These are phyloP conservation scores for Neocrepidodera transversa DNA, from an alignment of 2,888 invertebrate genomes.

Conservation along the genomic window DNA sequence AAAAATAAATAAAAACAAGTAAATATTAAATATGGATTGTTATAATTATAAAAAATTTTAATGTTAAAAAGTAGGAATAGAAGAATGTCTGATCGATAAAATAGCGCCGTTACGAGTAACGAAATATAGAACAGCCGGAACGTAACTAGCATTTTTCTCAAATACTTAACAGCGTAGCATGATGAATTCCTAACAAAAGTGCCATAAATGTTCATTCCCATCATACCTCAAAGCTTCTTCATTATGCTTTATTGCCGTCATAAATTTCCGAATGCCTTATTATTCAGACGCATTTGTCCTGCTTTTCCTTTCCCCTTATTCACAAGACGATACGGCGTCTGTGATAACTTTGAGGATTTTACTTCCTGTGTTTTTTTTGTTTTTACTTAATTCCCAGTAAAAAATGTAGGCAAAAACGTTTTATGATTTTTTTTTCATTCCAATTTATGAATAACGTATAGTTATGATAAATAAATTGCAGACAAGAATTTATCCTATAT, in stretches of 20 bases:
- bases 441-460: no score
- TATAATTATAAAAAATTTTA: no score
- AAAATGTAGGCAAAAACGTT: no score
- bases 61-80: not conserved
- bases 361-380: not conserved
- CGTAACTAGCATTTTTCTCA: slow-evolving; percentile 16
- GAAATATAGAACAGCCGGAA: not conserved
- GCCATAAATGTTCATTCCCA: slow-evolving; percentile 24
- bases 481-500: no score
- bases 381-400: not conserved
- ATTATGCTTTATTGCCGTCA: slow-evolving; percentile 21
- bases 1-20: no score
- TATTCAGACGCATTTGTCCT: slow-evolving; percentile 23
- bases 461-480: no score
- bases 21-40: no score
- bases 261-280: slow-evolving; percentile 19
- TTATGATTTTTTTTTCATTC: no score
- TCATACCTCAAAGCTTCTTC: slow-evolving; percentile 25
- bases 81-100: not conserved
- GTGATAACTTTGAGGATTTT: not conserved
- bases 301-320: slow-evolving; percentile 1
- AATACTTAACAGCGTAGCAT: slow-evolving; percentile 19
- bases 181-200: slow-evolving; percentile 22
- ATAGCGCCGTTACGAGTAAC: not conserved
- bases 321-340: not conserved